phyloP scores from a whole-genome alignment of 2,888 invertebrate genomes.

The Philereme vetulata region DNA sequence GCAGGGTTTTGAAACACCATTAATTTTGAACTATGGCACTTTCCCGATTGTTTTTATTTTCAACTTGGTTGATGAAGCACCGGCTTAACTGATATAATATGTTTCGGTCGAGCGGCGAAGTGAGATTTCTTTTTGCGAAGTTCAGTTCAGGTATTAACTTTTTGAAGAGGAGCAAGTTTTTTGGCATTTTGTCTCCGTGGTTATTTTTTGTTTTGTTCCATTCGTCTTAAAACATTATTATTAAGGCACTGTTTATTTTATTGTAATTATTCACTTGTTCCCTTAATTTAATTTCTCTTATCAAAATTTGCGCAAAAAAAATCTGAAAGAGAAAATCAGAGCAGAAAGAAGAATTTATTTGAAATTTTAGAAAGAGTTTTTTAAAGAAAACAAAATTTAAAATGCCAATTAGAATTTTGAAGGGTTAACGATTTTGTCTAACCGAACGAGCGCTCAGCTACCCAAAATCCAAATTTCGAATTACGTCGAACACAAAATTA shows the following conservation, averaged over 20 bases:
- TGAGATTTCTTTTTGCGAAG: slow-evolving; percentile 78
- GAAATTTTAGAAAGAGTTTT: slow-evolving; percentile 44
- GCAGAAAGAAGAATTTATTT: slow-evolving; percentile 70
- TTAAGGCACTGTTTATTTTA: slow-evolving; percentile 73
- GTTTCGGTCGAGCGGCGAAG: slow-evolving; percentile 70
- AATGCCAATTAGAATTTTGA: slow-evolving; percentile 48
- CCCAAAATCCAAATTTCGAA: slow-evolving; percentile 65
- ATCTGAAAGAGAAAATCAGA: slow-evolving; percentile 77
- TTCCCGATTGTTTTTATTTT: slow-evolving; percentile 56
- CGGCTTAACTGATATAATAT: slow-evolving; percentile 74
- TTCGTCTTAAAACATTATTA: slow-evolving; percentile 67
- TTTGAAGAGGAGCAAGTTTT: slow-evolving; percentile 77
- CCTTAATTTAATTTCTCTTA: slow-evolving; percentile 55
- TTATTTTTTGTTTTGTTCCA: slow-evolving; percentile 59
- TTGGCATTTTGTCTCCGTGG: slow-evolving; percentile 82
- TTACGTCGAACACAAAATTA: slow-evolving; percentile 56
- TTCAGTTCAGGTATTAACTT: slow-evolving; percentile 79
- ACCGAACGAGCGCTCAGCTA: slow-evolving; percentile 66
- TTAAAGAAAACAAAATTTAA: slow-evolving; percentile 30
- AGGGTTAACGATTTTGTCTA: slow-evolving; percentile 60
- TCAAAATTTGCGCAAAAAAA: slow-evolving; percentile 51
- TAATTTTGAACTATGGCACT: slow-evolving; percentile 73
- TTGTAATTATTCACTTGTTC: slow-evolving; percentile 68
- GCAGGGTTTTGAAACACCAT: slow-evolving; percentile 66
- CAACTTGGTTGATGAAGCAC: slow-evolving; percentile 70